Evolutionary conservation across 2,888 invertebrate species (phyloP).

Genomic region (Esperia sulphurella): DNA sequence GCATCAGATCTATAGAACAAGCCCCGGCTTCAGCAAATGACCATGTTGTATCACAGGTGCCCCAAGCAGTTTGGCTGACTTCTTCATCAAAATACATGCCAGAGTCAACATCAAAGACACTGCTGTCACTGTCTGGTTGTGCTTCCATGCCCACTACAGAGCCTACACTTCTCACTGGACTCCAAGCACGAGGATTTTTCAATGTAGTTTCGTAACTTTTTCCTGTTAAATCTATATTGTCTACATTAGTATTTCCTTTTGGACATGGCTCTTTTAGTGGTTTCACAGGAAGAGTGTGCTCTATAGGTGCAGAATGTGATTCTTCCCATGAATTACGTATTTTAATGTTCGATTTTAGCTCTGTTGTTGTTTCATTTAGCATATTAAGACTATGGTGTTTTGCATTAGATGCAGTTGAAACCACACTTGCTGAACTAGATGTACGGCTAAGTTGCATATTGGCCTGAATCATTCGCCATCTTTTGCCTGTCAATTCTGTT

Average conservation of each 20-base stretch:
- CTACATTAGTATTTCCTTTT: slow-evolving; percentile 53
- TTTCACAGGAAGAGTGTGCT: slow-evolving; percentile 82
- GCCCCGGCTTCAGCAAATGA: slow-evolving; percentile 90
- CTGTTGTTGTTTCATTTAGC: slow-evolving; percentile 34
- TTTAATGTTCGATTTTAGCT: slow-evolving; percentile 72
- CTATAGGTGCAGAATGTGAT: slow-evolving; percentile 86
- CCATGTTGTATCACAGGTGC: slow-evolving; percentile 90
- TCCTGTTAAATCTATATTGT: slow-evolving; percentile 77
- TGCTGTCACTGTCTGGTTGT: slow-evolving; percentile 91
- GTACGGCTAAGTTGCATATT: slow-evolving; percentile 91
- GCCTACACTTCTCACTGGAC: slow-evolving; percentile 92
- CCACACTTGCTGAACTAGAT: slow-evolving; percentile 87
- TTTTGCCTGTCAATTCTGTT: slow-evolving; percentile 90
- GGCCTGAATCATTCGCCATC: slow-evolving; percentile 90
- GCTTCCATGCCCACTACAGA: slow-evolving; percentile 91
- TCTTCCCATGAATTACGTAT: slow-evolving; percentile 83
- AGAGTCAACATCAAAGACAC: slow-evolving; percentile 89
- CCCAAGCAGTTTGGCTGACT: slow-evolving; percentile 86
- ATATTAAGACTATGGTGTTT: slow-evolving; percentile 84
- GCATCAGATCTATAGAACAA: slow-evolving; percentile 84
- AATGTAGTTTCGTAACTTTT: slow-evolving; percentile 85
- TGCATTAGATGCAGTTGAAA: slow-evolving; percentile 80
- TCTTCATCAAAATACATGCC: slow-evolving; percentile 91
- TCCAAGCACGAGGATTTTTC: slow-evolving; percentile 92
- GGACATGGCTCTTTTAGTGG: slow-evolving; percentile 50